Evolutionary conservation across 64 coral and sea anemone genomes (phyloP).

Genomic region (Montipora foliosa): DNA sequence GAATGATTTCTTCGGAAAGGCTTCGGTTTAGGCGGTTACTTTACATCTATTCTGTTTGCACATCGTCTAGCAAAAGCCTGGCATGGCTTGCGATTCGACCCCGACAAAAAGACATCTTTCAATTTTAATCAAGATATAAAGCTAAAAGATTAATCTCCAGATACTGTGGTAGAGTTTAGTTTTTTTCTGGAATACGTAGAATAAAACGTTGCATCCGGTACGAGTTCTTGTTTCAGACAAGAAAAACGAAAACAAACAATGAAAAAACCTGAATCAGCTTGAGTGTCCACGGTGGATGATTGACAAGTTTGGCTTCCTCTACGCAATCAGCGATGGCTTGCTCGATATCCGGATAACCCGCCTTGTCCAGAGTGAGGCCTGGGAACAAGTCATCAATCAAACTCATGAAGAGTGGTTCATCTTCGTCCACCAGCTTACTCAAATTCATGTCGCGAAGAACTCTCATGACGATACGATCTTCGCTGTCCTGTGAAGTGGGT

Average conservation of each 20-base stretch:
- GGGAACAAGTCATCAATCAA: slow-evolving; percentile 99
- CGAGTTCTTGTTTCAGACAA: background rate
- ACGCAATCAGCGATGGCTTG: slow-evolving; percentile 95
- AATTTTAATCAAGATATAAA: no score
- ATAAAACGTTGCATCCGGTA: background rate
- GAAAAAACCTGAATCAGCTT: slow-evolving; percentile 94
- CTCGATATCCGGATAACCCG: slow-evolving; percentile 98
- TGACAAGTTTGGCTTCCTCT: slow-evolving; percentile 98
- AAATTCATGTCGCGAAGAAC: slow-evolving; percentile 99
- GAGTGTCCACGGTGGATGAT: slow-evolving; percentile 96
- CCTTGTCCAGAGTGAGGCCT: slow-evolving; percentile 96
- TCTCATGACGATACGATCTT: slow-evolving; percentile 98
- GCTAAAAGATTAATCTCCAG: no score
- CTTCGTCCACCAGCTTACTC: slow-evolving; percentile 98
- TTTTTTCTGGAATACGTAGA: background rate
- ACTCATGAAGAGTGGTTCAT: slow-evolving; percentile 97
- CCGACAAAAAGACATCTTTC: no score
- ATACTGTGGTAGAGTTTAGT: no score
- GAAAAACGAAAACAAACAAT: background rate
- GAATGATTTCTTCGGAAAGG: no score
- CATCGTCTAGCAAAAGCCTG: no score
- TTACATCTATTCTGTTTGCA: no score
- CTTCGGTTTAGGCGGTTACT: no score
- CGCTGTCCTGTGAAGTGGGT: slow-evolving; percentile 66
- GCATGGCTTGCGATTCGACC: no score